These are phyloP conservation scores for Zosterops pallidus DNA, from an alignment of 2,113 vertebrate genomes.

Conservation along the genomic window DNA sequence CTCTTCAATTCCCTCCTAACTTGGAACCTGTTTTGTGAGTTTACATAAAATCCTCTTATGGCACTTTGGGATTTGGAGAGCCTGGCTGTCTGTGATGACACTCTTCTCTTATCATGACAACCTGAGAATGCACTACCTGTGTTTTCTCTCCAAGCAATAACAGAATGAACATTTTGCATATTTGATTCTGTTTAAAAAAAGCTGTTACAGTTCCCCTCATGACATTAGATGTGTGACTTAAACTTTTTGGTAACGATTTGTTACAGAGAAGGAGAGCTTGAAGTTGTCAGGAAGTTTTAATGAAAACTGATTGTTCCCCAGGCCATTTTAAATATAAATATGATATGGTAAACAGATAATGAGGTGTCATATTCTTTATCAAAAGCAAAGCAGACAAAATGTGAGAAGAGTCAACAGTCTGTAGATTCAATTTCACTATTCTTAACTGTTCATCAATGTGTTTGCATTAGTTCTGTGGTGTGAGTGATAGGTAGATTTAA, in stretches of 20 bases:
- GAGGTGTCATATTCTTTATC: neutral
- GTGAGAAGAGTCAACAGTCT: neutral
- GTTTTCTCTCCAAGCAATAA: conserved; percentile 37
- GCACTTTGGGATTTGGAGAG: conserved; percentile 39
- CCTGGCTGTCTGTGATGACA: conserved; percentile 48
- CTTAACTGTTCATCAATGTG: neutral
- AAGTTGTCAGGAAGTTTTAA: neutral
- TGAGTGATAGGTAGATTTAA: neutral
- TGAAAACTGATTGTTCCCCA: neutral
- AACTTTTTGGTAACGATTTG: neutral
- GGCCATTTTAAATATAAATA: neutral
- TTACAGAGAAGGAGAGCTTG: neutral
- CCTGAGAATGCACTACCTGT: conserved; percentile 34
- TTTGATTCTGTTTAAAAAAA: neutral
- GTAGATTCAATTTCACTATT: neutral
- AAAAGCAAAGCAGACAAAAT: neutral
- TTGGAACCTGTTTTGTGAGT: conserved; percentile 40
- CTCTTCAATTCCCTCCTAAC: neutral
- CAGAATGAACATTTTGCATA: conserved; percentile 37
- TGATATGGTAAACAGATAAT: neutral
- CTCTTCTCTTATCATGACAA: conserved; percentile 20
- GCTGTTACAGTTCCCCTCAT: neutral
- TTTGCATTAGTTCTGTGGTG: neutral
- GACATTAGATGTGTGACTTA: neutral
- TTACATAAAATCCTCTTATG: conserved; percentile 51